Base-by-base conservation (phyloP, 2,113 vertebrate species). In the Crypturellus undulatus region DNA sequence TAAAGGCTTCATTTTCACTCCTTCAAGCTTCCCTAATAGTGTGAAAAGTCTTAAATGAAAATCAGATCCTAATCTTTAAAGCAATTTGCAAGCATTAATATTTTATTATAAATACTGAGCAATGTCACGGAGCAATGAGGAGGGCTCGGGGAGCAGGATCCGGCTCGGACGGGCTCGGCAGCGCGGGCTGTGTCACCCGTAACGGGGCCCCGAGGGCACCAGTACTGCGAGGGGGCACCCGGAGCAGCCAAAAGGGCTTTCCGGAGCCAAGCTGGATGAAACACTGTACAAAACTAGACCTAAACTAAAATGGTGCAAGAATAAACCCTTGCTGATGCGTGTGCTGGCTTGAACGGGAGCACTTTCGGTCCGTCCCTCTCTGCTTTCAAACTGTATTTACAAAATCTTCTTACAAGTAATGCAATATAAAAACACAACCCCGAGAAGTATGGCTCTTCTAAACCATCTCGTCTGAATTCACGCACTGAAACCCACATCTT, bases 281-380 rank as follows among this genome's bases (percentile, higher is more conserved):
- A 20, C 26, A 25, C 34, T 9, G 14, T 12, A 24, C 24, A 59
- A 32, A 36, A 36, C 12, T 32, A 24, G 5, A 22, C 11, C 49
- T 49, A 49, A 49, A 24, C 49, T 49, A 49, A 49, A 22, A 12
- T 49, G 9, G 11, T 16, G 26, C 38, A 56, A 54, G 49, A 42
- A 32, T 32, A 15, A 52, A 34, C 11, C 13, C 5, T 0, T 8
- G 25, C 4, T 0, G 21, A 8, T 6, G 2, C 0, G 3, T 4
- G 4, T 1, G 1, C 54, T 34, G 5, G 16, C 76, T 54, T 2
- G 4, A 7, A 36, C 2, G 15, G 11, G 47, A 32, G 3, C 0
- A 5, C 40, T 58, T 25, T 19, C 21, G 2, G 32, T 4, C 21
- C 3, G 6, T 20, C 17, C 21, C 52, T 34, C 47, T 10, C 12